Base-by-base conservation (phyloP, 2,113 vertebrate species). In the Bambusicola thoracicus region DNA sequence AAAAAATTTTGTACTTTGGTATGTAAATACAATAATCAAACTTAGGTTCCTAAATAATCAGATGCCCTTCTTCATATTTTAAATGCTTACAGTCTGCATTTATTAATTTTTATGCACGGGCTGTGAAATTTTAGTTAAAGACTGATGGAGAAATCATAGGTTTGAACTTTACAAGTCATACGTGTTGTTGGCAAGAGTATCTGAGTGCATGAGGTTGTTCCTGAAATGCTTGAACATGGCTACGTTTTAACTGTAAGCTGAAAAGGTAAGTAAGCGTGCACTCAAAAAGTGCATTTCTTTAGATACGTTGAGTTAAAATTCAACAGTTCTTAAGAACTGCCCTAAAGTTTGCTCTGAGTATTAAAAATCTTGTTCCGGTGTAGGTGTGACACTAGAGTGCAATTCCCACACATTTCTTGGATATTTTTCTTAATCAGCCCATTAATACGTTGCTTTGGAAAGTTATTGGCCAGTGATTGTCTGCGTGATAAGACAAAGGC, bases 141-240 rank as follows among this genome's bases (percentile, higher is more conserved):
- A 73, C 11, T 13, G 21, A 11, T 38, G 41, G 13, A 46, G 25
- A 77, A 56, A 56, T 27, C 20, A 43, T 65, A 81, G 15, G 11
- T 17, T 92, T 67, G 48, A 62, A 41, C 36, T 53, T 66, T 32
- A 0, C 24, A 56, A 80, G 36, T 53, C 0, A 0, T 41, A 41
- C 4, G 13, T 22, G 8, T 13, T 80, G 10, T 30, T 81, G 41
- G 38, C 36, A 87, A 34, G 56, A 46, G 29, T 49, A 63, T 46
- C 25, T 51, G 29, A 79, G 27, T n/a, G 21, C 20, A 38, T 1
- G 0, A 66, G 53, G 15, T 5, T 56, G 86, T 38, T 25, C n/a
- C 48, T 67, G 30, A 77, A 51, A 63, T 49, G 69, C 18, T 44
- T 83, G 12, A 77, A 4, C 27, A 30, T 14, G 51, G 44, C 46